Conservation (phyloP, 2,888 invertebrate species). For the Smittia sp. region DNA sequence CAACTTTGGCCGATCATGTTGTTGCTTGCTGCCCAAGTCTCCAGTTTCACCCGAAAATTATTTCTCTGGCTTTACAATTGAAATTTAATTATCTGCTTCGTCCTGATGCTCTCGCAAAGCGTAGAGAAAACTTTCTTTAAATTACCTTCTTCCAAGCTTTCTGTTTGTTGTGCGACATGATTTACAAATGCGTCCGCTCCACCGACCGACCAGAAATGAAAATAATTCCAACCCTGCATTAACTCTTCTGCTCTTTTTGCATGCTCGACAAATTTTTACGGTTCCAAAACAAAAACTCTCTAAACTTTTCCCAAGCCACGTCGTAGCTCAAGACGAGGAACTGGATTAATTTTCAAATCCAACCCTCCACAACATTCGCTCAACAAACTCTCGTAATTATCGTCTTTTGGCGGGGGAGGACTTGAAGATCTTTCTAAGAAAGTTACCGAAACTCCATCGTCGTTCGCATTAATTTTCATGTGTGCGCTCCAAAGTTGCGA, state of each 20-base stretch:
- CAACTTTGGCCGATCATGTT: neutral
- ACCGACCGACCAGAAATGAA: neutral
- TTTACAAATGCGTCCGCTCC: neutral
- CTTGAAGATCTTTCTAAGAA: neutral
- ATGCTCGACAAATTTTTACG: slow-evolving; percentile 2
- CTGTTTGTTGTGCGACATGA: neutral
- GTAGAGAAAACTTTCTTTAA: neutral
- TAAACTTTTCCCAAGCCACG: neutral
- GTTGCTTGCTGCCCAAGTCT: neutral
- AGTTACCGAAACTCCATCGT: neutral
- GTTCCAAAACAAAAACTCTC: neutral
- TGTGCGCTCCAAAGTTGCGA: too few relatives aligned
- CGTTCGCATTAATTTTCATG: neutral
- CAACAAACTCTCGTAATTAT: slow-evolving; percentile 8
- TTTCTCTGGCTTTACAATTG: slow-evolving; percentile 8
- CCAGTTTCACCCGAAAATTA: neutral
- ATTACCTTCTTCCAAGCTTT: neutral
- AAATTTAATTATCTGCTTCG: slow-evolving; percentile 2
- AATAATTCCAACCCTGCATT: neutral
- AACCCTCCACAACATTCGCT: neutral
- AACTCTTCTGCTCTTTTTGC: slow-evolving; percentile 21
- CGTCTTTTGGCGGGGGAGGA: neutral
- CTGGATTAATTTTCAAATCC: slow-evolving; percentile 3
- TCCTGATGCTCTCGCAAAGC: neutral
- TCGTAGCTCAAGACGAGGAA: neutral